Conservation (phyloP, 30 jellyfish, hydroid and myxozoan genomes). For the Nemopilema nomurai region DNA sequence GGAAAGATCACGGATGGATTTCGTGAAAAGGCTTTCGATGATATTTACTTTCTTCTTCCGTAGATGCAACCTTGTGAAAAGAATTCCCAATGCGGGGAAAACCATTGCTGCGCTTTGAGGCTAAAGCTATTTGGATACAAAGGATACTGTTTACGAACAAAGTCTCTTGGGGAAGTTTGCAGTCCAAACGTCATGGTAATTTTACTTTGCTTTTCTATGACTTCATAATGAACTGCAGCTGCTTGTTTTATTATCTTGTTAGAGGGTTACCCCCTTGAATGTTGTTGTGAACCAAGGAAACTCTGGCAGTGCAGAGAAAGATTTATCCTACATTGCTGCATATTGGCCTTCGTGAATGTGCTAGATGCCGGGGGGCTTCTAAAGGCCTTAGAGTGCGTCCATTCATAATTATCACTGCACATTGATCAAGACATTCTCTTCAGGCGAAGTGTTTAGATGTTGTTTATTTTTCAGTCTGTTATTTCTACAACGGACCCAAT, state of each 20-base stretch:
- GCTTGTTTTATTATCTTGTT: background rate
- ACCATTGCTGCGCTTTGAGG: slow-evolving; percentile 76
- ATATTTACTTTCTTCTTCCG: background rate
- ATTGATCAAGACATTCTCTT: background rate
- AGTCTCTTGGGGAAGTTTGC: slow-evolving; percentile 76
- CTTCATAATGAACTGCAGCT: background rate
- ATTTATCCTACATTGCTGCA: no score
- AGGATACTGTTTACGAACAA: slow-evolving; percentile 65
- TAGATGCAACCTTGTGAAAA: slow-evolving; percentile 64
- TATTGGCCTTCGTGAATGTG: no score
- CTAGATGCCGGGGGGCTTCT: background rate
- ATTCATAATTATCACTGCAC: background rate
- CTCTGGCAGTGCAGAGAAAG: background rate
- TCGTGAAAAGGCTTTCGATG: background rate
- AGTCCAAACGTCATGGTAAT: slow-evolving; percentile 63
- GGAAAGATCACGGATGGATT: background rate
- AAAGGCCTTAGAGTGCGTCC: background rate
- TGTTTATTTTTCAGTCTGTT: background rate
- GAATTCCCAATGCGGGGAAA: slow-evolving; percentile 66
- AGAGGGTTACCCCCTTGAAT: background rate
- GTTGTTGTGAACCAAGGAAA: background rate
- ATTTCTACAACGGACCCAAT: background rate
- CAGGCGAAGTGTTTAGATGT: background rate
- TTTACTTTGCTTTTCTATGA: background rate
- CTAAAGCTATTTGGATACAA: slow-evolving; percentile 46